These are phyloP conservation scores for Drosophila takahashii DNA, from an alignment of 1,140 invertebrate genomes.

Conservation along the genomic window DNA sequence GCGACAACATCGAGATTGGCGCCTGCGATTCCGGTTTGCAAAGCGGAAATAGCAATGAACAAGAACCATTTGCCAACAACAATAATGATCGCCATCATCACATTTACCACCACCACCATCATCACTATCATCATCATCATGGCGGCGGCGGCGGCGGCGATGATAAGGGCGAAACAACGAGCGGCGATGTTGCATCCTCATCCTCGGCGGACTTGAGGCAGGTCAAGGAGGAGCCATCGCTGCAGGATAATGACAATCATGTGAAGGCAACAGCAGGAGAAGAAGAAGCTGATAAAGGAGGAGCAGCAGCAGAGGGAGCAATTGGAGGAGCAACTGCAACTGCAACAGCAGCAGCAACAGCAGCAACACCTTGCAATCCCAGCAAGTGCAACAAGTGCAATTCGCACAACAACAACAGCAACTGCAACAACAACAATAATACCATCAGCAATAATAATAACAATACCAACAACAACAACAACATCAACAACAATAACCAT, in stretches of 20 bases:
- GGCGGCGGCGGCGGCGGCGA: conserved; percentile 11
- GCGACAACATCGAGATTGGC: conserved; percentile 23
- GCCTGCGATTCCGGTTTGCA: conserved; percentile 76
- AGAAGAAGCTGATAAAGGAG: not conserved
- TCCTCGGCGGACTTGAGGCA: conserved; percentile 8
- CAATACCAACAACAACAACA: conserved; percentile 58
- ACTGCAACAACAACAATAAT: conserved; percentile 76
- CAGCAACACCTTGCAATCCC: conserved; percentile 54
- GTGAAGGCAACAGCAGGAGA: conserved; percentile 4
- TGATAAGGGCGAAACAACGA: conserved; percentile 7
- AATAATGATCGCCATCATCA: conserved; percentile 62
- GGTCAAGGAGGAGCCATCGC: not conserved
- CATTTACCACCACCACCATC: conserved; percentile 64
- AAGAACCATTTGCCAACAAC: conserved; percentile 78
- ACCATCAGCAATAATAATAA: conserved; percentile 28
- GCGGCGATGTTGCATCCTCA: conserved; percentile 3
- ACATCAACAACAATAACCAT: conserved; percentile 67
- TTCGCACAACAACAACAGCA: conserved; percentile 38
- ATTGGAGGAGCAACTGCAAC: conserved; percentile 10
- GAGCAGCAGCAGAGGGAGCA: conserved; percentile 1
- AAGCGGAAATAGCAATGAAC: conserved; percentile 79
- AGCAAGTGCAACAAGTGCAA: conserved; percentile 64
- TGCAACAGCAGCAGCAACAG: conserved; percentile 1
- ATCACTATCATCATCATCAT: conserved; percentile 59
- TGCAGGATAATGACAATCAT: conserved; percentile 35